Base-by-base conservation (phyloP, 53 echinoderm and acorn worm genomes). In the Paracentrotus lividus region DNA sequence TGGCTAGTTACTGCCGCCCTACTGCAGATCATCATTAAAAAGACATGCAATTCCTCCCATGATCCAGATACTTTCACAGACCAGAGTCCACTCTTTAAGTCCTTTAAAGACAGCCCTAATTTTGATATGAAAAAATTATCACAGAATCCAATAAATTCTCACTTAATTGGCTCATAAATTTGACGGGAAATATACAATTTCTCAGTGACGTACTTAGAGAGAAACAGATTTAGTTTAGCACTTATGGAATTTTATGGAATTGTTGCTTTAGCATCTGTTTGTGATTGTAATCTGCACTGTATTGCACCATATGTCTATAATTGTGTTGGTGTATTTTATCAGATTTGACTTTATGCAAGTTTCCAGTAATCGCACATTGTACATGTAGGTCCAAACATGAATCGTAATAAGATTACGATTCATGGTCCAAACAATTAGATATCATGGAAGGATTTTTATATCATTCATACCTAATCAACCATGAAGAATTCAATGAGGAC, bases 1-100 rank as follows among this genome's bases (percentile, higher is more conserved):
- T 90, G 90, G 72, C 43, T 10, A 64, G 45, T 89, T 61, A 59
- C 89, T 38, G 15, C 61, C 12, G 54, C 47, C n/a, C 81, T 81
- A 10, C 12, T 20, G 81, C 13, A 14, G 27, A 47, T 81, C 27
- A 78, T 78, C 44, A 47, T 78, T 78, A 78, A 47, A 81, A 81
- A 81, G 81, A 81, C 21, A 81, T 81, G 81, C 47, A 8, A 4
- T n/a, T 78, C 45, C 81, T 9, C 13, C 44, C 24, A 10, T 27
- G 23, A 81, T 26, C 45, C 81, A 81, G 44, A 81, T 8, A 81
- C 81, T 81, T 47, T 81, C 49, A 12, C 81, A 47, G 81, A 14
- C 26, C 81, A 81, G 26, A 47, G 81, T 81, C 81, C 81, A 45
- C 47, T 26, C 42, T 26, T 81, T 45, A 47, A 47, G 26, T n/a